Evolutionary conservation across 2,888 invertebrate genomes (phyloP).

Genomic region (Schizotus pectinicornis): DNA sequence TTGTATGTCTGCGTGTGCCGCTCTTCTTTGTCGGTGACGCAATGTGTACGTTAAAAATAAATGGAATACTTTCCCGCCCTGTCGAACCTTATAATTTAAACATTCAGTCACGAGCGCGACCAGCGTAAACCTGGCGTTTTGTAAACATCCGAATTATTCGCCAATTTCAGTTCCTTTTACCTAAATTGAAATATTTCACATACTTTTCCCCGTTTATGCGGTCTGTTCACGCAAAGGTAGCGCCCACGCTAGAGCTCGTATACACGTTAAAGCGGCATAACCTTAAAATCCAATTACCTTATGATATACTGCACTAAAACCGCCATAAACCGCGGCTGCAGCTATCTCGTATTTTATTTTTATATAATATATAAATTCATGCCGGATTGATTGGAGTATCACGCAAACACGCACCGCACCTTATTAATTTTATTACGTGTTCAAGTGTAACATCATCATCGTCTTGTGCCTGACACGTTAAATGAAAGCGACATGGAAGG

Average conservation of each 20-base stretch:
- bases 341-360: slow-evolving; percentile 14
- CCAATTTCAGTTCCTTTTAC: slow-evolving; percentile 41
- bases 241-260: slow-evolving; percentile 31
- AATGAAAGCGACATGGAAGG: background rate
- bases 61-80: too few relatives aligned
- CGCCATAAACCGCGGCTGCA: slow-evolving; percentile 22
- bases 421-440: slow-evolving; percentile 9
- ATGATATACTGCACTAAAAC: slow-evolving; percentile 32
- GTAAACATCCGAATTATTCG: slow-evolving; percentile 40
- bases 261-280: slow-evolving; percentile 30
- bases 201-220: slow-evolving; percentile 34
- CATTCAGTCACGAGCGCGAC: background rate
- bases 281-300: slow-evolving; percentile 35
- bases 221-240: slow-evolving; percentile 29
- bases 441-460: background rate
- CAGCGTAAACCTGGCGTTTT: slow-evolving; percentile 6
- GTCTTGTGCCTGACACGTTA: too few relatives aligned
- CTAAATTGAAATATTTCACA: slow-evolving; percentile 44
- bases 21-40: too few relatives aligned
- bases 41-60: too few relatives aligned
- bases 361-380: background rate
- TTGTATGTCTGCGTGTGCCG: too few relatives aligned
- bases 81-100: too few relatives aligned
- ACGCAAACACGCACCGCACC: slow-evolving; percentile 4
- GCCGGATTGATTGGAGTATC: slow-evolving; percentile 7